Conservation (phyloP, 2,113 vertebrate species). For the Macrotus californicus region DNA sequence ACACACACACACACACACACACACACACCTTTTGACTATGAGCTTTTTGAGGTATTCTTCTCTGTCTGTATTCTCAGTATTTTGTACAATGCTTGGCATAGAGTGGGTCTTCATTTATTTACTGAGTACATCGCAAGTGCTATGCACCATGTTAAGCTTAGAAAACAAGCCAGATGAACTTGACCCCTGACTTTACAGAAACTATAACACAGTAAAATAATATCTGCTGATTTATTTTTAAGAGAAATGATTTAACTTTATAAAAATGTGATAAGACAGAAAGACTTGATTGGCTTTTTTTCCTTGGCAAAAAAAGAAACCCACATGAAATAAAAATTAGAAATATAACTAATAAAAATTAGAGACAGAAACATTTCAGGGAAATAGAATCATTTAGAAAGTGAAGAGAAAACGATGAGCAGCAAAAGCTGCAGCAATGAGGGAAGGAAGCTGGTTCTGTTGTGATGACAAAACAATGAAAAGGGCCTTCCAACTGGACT, state of each 20-base stretch:
- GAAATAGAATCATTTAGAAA: constrained; percentile 29
- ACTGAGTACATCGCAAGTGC: neutral
- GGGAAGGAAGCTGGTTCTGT: neutral
- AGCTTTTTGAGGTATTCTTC: neutral
- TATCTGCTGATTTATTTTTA: neutral
- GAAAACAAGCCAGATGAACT: neutral
- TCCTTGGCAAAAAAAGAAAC: constrained; percentile 36
- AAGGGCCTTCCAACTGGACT: neutral
- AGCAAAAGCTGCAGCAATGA: neutral
- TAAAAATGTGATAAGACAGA: constrained; percentile 69
- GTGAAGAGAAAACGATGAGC: constrained; percentile 23
- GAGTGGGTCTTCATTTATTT: neutral
- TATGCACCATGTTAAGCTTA: neutral
- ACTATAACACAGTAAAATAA: neutral
- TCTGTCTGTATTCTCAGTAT: neutral
- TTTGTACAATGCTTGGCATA: neutral
- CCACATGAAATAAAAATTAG: constrained; percentile 45
- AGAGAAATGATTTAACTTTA: constrained; percentile 69
- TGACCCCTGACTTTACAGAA: neutral
- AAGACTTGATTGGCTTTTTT: constrained; percentile 45
- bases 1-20: neutral
- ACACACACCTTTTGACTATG: neutral
- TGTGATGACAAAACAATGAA: neutral
- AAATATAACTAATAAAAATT: constrained; percentile 55
- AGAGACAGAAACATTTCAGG: constrained; percentile 31